Evolutionary conservation across 2,797 vertebrate genomes (phyloP).

Genomic region (Phoebastria nigripes): DNA sequence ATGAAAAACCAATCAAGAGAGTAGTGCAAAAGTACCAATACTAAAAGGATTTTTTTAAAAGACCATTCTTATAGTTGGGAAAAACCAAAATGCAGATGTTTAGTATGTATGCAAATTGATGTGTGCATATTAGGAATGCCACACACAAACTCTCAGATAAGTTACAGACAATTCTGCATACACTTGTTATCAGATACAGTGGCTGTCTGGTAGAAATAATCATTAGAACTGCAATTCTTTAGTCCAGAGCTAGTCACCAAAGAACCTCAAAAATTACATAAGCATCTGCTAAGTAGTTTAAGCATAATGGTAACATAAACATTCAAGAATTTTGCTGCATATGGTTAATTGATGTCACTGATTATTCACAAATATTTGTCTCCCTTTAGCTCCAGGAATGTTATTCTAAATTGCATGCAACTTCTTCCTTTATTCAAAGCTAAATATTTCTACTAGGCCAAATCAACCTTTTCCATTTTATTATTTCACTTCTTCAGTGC

Average conservation of each 20-base stretch:
- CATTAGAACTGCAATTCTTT: background rate
- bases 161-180: background rate
- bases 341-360: background rate
- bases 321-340: background rate
- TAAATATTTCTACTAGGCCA: background rate
- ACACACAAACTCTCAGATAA: background rate
- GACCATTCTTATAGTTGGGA: background rate
- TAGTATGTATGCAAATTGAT: background rate
- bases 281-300: background rate
- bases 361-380: background rate
- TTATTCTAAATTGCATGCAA: background rate
- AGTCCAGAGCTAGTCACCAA: background rate
- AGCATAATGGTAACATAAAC: too few species aligned
- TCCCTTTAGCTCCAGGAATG: background rate
- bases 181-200: background rate
- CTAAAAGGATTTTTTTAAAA: background rate
- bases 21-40: background rate
- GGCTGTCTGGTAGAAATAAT: background rate
- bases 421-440: background rate
- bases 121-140: background rate
- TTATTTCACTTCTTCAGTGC: background rate
- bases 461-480: background rate
- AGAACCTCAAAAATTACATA: background rate
- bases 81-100: background rate
- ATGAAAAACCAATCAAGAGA: background rate